Conservation (phyloP, 2,797 vertebrate genomes). For the Clamator glandarius region DNA sequence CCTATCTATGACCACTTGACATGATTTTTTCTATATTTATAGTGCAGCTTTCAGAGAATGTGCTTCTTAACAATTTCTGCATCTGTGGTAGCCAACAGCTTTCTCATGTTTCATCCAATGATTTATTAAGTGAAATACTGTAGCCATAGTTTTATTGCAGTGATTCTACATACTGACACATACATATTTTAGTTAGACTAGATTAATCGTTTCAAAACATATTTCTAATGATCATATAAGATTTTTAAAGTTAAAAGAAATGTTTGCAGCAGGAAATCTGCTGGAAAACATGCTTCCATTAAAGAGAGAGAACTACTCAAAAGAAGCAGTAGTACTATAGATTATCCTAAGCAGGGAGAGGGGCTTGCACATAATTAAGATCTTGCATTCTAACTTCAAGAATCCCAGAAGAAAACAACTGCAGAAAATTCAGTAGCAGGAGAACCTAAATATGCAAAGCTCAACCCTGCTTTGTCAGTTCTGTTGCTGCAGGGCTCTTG, state of each 20-base stretch:
- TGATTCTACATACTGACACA: not conserved
- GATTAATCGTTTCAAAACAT: not conserved
- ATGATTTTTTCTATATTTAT: not conserved
- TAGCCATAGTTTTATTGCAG: not conserved
- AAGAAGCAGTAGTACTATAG: not conserved
- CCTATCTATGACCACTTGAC: not conserved
- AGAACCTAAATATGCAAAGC: constrained; percentile 41
- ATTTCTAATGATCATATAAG: not conserved
- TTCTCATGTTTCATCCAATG: not conserved
- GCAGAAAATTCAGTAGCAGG: not conserved
- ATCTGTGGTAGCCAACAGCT: not conserved
- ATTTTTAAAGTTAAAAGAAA: not conserved
- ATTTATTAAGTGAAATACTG: not conserved
- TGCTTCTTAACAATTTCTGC: not conserved
- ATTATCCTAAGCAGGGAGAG: not conserved
- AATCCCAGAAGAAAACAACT: not conserved
- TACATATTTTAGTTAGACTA: not conserved
- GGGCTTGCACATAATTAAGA: not conserved
- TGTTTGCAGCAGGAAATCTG: not conserved
- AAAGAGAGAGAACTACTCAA: not conserved
- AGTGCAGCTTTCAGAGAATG: not conserved
- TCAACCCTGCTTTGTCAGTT: not conserved
- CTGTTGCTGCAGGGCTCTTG: constrained; percentile 25
- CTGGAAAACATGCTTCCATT: not conserved
- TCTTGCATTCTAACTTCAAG: not conserved